phyloP scores from a whole-genome alignment of 2,113 vertebrate genomes.

The Misgurnus anguillicaudatus region DNA sequence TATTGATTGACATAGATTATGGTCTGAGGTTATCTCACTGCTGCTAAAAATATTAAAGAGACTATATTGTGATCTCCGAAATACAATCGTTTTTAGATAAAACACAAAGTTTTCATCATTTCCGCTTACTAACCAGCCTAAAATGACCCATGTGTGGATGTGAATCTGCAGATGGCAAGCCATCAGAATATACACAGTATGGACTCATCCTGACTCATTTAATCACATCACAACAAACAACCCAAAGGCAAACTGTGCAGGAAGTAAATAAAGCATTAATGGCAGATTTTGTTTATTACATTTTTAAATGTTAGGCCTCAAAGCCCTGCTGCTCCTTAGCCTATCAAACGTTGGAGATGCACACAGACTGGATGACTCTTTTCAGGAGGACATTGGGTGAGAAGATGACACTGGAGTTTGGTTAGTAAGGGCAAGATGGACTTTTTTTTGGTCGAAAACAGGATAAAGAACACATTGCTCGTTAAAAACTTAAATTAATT shows the following conservation, averaged over 20 bases:
- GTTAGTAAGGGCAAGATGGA: constrained; percentile 17
- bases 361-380: constrained; percentile 7
- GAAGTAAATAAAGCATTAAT: constrained; percentile 40
- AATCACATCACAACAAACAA: constrained; percentile 51
- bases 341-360: constrained; percentile 21
- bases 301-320: constrained; percentile 39
- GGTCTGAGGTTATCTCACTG: too few species aligned
- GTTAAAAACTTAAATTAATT: background rate
- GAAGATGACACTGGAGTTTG: background rate
- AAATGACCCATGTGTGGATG: constrained; percentile 10
- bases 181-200: constrained; percentile 41
- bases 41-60: too few species aligned
- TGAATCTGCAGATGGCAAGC: constrained; percentile 29
- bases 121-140: too few species aligned
- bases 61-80: too few species aligned
- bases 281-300: constrained; percentile 45
- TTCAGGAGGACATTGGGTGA: background rate
- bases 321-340: constrained; percentile 36
- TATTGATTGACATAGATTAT: too few species aligned
- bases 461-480: constrained; percentile 35
- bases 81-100: too few species aligned
- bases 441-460: background rate
- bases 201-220: constrained; percentile 53
- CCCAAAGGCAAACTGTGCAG: constrained; percentile 48
- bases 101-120: too few species aligned